Conservation (phyloP, 2,888 invertebrate genomes). For the Andrena chrysosceles region DNA sequence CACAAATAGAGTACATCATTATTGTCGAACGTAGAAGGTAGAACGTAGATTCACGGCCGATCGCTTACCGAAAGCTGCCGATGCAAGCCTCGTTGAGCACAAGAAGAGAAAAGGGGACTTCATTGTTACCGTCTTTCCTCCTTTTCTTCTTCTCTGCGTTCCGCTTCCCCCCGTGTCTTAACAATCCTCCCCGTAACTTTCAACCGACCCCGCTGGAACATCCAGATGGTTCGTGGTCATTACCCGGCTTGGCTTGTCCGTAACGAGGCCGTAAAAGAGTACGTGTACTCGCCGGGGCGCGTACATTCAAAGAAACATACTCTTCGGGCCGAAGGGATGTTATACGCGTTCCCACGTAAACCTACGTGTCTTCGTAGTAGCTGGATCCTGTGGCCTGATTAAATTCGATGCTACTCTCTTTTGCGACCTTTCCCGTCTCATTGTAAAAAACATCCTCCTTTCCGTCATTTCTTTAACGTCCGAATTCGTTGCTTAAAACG, state of each 20-base stretch:
- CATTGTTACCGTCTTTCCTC: conserved; percentile 71
- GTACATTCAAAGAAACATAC: conserved; percentile 34
- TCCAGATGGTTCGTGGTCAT: conserved; percentile 62
- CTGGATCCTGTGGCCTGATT: conserved; percentile 50
- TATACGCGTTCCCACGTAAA: not conserved
- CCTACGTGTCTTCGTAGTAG: conserved; percentile 29
- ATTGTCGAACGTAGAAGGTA: conserved; percentile 66
- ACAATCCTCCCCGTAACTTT: conserved; percentile 62
- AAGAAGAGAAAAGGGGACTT: conserved; percentile 70
- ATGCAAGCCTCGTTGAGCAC: conserved; percentile 75
- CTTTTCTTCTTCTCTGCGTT: conserved; percentile 22
- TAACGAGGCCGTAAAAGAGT: conserved; percentile 61
- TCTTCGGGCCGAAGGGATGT: conserved; percentile 32
- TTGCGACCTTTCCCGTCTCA: conserved; percentile 37
- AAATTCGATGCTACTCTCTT: conserved; percentile 47
- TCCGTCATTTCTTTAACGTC: not conserved
- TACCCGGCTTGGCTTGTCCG: conserved; percentile 45
- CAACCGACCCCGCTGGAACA: conserved; percentile 41
- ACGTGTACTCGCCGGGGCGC: conserved; percentile 33
- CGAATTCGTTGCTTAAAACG: not conserved
- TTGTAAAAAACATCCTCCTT: conserved; percentile 6
- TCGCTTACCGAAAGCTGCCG: conserved; percentile 75
- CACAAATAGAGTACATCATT: conserved; percentile 76
- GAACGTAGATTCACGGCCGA: conserved; percentile 76
- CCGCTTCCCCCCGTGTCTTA: conserved; percentile 36